Evolutionary conservation across 2,797 vertebrate species (phyloP).

Genomic region (Girardinus metallicus): DNA sequence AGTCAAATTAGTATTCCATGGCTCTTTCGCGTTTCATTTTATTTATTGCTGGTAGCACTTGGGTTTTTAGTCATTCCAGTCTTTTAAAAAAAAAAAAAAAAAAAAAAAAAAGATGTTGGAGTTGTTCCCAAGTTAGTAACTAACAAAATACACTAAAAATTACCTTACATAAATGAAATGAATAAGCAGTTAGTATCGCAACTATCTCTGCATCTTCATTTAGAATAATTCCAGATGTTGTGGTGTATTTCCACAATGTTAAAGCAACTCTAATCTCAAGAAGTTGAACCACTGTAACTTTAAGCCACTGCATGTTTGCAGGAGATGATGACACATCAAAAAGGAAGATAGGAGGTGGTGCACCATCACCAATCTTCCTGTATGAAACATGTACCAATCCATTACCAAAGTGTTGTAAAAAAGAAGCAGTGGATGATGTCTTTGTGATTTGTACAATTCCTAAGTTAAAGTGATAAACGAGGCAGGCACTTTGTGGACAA

Average conservation of each 20-base stretch:
- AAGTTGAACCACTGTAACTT: background rate
- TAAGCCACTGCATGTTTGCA: background rate
- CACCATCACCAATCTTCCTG: background rate
- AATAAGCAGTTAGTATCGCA: background rate
- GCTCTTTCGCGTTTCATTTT: conserved; percentile 7
- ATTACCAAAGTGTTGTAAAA: background rate
- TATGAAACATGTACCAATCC: background rate
- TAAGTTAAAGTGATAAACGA: background rate
- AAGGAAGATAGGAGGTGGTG: background rate
- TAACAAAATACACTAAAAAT: background rate
- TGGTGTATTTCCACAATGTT: background rate
- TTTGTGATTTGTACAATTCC: background rate
- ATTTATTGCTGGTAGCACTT: background rate
- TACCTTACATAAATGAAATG: background rate
- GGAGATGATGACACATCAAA: background rate
- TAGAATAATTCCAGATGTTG: background rate
- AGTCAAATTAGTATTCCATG: background rate
- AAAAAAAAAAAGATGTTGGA: conserved; percentile 5
- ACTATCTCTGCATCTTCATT: background rate
- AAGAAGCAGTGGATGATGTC: background rate
- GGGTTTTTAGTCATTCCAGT: background rate
- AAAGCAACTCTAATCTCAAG: background rate
- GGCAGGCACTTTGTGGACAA: background rate
- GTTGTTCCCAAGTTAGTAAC: background rate
- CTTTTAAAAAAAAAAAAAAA: conserved; percentile 1